Evolutionary conservation across 2,888 invertebrate species (phyloP).

Genomic region (Parasteatoda lunata): DNA sequence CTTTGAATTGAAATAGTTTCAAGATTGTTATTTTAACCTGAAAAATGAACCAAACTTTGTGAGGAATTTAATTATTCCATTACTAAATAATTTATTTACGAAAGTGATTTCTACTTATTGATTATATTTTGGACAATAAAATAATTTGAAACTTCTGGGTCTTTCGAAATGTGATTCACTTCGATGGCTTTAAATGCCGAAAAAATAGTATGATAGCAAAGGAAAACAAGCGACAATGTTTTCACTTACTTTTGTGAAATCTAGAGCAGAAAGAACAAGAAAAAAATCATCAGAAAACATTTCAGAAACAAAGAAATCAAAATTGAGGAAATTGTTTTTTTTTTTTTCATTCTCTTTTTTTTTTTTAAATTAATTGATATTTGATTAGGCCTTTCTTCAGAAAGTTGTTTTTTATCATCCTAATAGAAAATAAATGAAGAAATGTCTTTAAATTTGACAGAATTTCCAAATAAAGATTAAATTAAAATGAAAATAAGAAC

Average conservation of each 20-base stretch:
- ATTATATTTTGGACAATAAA: no score
- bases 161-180: background rate
- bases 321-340: constrained; percentile 29
- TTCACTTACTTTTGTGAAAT: background rate
- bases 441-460: no score
- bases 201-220: background rate
- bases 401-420: background rate
- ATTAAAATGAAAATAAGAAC: no score
- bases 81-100: no score
- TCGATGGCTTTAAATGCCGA: background rate
- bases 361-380: constrained; percentile 14
- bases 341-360: background rate
- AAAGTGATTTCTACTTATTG: no score
- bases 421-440: background rate
- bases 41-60: no score
- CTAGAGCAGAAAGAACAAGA: constrained; percentile 22
- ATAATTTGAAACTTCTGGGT: no score
- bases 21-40: no score
- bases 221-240: background rate
- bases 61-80: no score
- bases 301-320: constrained; percentile 38
- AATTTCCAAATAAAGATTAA: no score
- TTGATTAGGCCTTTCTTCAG: background rate
- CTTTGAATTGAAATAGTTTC: no score
- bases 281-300: background rate